Base-by-base conservation (phyloP, 2,113 vertebrate genomes). In the Eulemur rufifrons region DNA sequence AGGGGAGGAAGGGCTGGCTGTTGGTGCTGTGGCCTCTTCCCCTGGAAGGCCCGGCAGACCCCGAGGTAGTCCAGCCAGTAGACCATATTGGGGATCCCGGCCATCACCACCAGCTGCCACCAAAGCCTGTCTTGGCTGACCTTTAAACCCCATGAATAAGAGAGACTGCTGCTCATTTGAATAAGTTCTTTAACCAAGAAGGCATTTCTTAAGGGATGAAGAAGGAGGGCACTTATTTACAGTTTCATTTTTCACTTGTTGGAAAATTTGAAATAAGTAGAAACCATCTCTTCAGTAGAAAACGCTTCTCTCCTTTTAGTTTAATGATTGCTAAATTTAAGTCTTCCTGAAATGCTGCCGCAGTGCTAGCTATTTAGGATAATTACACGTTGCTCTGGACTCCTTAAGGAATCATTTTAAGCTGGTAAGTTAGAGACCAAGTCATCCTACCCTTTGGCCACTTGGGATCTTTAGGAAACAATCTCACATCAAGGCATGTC, bases 241-340 rank as follows among this genome's bases (percentile, higher is more conserved):
- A 80, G 94, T 89, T 93, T 85, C 78, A 63, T 93, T 95, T 96
- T 97, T 97, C 92, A 96, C 92, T 80, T 89, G 68, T 93, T 91
- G 95, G 95, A 98, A 98, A 97, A 97, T 97, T 95, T 54, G 89
- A 86, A 98, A 77, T 84, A 95, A 92, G 37, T 85, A 92, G 61
- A 85, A 93, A 77, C 20, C 50, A 2, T 76, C 56, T 87, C 8
- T 93, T 68, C n/a, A 64, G 14, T 8, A 52, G 47, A 77, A 96
- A 86, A 81, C 11, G 8, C 4, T 61, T 91, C 87, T 95, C 89
- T 97, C 91, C 96, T 89, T 98, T 97, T 27, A 71, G 7, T 59
- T 47, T 98, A 97, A 98, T 97, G 86, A 96, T 97, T 98, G 96
- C 95, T 98, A 96, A 96, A 97, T 97, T 97, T 97, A 98, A 98